Evolutionary conservation across 2,113 vertebrate species (phyloP).

Genomic region (Heliornis fulica): DNA sequence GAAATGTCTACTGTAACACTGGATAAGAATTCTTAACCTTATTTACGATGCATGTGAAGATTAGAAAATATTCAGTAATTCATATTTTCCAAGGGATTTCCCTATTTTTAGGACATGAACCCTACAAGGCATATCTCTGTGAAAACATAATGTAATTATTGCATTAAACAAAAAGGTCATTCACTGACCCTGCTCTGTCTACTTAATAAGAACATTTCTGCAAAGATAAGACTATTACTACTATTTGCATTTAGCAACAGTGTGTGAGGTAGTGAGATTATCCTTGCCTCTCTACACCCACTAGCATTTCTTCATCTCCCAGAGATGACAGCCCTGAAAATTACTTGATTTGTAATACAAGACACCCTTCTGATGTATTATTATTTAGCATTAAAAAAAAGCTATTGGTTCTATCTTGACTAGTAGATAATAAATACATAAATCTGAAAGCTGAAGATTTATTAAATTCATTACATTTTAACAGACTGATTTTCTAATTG

Average conservation of each 20-base stretch:
- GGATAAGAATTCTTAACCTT: not conserved
- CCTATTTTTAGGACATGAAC: not conserved
- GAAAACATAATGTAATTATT: constrained; percentile 13
- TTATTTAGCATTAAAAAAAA: not conserved
- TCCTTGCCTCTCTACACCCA: not conserved
- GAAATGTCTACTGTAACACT: not conserved
- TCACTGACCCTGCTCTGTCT: not conserved
- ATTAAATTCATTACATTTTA: not conserved
- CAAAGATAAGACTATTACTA: not conserved
- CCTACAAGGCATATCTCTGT: not conserved
- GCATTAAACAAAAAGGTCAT: constrained; percentile 17
- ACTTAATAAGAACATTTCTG: constrained; percentile 15
- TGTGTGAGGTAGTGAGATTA: not conserved
- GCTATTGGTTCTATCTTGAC: not conserved
- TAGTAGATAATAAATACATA: not conserved
- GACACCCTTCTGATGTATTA: not conserved
- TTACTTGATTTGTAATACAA: not conserved
- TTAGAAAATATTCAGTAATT: not conserved
- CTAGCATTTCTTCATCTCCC: not conserved
- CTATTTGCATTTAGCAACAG: not conserved
- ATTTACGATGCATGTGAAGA: not conserved
- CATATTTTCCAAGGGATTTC: not conserved
- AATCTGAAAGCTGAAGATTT: not conserved
- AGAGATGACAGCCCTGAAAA: constrained; percentile 1
- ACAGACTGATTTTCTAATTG: constrained; percentile 16